Evolutionary conservation across 1,140 invertebrate genomes (phyloP).

Genomic region (Danaus melanippus): DNA sequence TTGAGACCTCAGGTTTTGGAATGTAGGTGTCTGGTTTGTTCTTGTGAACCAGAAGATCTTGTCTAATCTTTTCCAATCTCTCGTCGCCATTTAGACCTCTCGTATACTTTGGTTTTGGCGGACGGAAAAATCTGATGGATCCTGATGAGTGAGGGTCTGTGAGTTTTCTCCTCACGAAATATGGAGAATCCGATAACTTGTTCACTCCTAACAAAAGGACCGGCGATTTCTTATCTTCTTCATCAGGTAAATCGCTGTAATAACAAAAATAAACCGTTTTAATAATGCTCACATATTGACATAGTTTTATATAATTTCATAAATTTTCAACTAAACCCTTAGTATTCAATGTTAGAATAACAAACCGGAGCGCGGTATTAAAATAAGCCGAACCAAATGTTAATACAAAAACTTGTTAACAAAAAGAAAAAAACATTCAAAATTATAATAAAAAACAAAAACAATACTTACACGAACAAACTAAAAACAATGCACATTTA

Average conservation of each 20-base stretch:
- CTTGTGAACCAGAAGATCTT: slow-evolving; percentile 62
- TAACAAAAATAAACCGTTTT: slow-evolving; percentile 21
- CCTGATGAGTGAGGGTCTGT: slow-evolving; percentile 49
- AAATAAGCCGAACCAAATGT: not conserved
- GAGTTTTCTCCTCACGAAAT: slow-evolving; percentile 46
- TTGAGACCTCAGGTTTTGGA: slow-evolving; percentile 49
- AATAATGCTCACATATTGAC: no score
- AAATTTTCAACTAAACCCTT: not conserved
- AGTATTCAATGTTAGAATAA: slow-evolving; percentile 1
- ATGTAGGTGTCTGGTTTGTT: slow-evolving; percentile 57
- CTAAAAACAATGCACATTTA: not conserved
- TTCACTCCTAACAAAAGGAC: slow-evolving; percentile 63
- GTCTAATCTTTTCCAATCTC: slow-evolving; percentile 59
- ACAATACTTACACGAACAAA: slow-evolving; percentile 19
- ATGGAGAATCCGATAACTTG: slow-evolving; percentile 63
- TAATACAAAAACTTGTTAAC: slow-evolving; percentile 8
- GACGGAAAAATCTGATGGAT: slow-evolving; percentile 58
- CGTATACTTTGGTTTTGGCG: slow-evolving; percentile 62
- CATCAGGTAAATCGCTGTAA: slow-evolving; percentile 64
- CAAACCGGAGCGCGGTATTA: not conserved
- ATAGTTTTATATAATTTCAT: no score
- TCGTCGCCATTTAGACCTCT: slow-evolving; percentile 60
- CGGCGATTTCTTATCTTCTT: slow-evolving; percentile 64
- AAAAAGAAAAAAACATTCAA: slow-evolving; percentile 9
- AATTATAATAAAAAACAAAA: slow-evolving; percentile 8